Evolutionary conservation across 2,888 invertebrate species (phyloP), one percentile per base, ranked within the genome.

Genomic region (Chrysolina oricalcia): DNA sequence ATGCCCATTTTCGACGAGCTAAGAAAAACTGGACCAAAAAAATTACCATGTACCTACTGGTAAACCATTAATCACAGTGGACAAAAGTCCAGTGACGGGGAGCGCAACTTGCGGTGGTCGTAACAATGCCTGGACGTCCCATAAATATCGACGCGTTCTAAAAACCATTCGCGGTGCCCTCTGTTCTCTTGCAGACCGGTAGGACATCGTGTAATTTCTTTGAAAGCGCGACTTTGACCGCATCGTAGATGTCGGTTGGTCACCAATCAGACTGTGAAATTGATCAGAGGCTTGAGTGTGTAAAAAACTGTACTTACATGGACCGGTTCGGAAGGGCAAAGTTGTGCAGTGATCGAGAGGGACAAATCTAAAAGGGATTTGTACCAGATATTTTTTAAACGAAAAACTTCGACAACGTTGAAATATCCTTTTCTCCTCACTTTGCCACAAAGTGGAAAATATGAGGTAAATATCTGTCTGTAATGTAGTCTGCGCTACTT

Each of bases 141-240:
- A 84, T 85, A 85, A 85, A 85, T 85, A 84, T 84, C 76, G 80
- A 72, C 74, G 68, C 64, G 79, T 83, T 82, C 80, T 81, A 75
- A 70, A 72, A 66, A 27, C 65, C 53, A 56, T 68, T 72, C 76
- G 78, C 76, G 78, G 76, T 71, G 78, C 80, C 56, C 27, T 13
- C n/a, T 50, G 50, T 17, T 35, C n/a, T 17, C 76, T 81, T 81
- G 78, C 77, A 77, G 80, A 81, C 82, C 80, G 82, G 81, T 81
- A 79, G 76, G 72, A 69, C 69, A 17, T 48, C 46, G 46, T 13
- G 66, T 59, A 35, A 59, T 35, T 59, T 35, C 46, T 66, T 66
- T 43, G 46, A 43, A 43, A 66, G 66, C 3, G 48, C n/a, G 13
- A 15, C 43, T 17, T 15, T 43, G 43, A 66, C 66, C 66, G 66